Evolutionary conservation across 2,888 invertebrate genomes (phyloP), one percentile per base, ranked within the genome.

Genomic region (Drosophila cognata): DNA sequence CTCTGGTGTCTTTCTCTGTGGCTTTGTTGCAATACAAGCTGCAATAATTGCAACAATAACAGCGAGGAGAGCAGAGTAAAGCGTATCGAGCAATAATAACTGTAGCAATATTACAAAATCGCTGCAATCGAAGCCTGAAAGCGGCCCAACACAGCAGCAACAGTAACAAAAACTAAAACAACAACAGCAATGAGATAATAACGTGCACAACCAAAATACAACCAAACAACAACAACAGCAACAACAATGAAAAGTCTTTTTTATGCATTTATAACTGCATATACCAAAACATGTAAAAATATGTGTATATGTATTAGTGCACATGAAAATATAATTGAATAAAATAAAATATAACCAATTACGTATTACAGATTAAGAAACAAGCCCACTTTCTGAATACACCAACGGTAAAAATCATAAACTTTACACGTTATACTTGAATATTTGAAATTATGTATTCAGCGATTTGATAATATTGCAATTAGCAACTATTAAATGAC

Each of bases 51-150:
- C 89, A 89, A 84, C 77, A 80, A 74, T 76, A 82, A 56, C 63
- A 71, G 73, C 69, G 66, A 70, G 67, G 72, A 62, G 81, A 74
- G 71, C 78, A 78, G 79, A 78, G 74, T 71, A 87, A 82, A 89
- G 75, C 76, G 81, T 74, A 79, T 78, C 81, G 69, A 43, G 89
- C 76, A 84, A 86, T 84, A 84, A 89, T 88, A 84, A 88, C 87
- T 84, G 82, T 84, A 79, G 89, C 82, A 79, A 81, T 86, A 88
- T 89, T 89, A 87, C 89, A 79, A 89, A 84, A 89, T 87, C 87
- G 75, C 78, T 36, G 48, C 82, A 52, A 71, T 67, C 60, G 79
- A 64, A 79, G 76, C 68, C 57, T 41, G 61, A 74, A 75, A 63
- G 73, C 64, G 52, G 65, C 67, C 64, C 65, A 55, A 76, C 63